phyloP scores from a whole-genome alignment of 2,113 vertebrate genomes.

The Orycteropus afer region DNA sequence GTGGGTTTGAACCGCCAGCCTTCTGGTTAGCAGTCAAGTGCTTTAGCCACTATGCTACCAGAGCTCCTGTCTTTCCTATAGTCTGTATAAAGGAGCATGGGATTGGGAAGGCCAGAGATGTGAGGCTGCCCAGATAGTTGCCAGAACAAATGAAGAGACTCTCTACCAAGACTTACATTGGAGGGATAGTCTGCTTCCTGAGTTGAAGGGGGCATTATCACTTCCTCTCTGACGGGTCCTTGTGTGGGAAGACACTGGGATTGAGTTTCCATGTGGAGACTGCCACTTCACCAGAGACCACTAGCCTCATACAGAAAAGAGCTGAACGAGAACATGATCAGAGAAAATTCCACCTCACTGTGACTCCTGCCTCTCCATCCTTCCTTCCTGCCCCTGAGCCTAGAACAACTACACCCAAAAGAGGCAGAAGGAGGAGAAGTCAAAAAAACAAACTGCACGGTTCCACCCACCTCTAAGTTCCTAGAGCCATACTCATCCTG shows the following conservation, averaged over 20 bases:
- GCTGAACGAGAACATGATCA: not conserved
- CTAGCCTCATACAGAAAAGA: not conserved
- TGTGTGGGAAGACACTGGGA: not conserved
- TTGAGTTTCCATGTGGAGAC: not conserved
- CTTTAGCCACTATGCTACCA: too few species aligned
- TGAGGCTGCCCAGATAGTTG: not conserved
- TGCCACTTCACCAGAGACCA: not conserved
- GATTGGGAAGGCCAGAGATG: not conserved
- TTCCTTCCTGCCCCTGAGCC: not conserved
- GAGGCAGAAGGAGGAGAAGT: not conserved
- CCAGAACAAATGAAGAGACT: not conserved
- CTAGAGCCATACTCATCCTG: not conserved
- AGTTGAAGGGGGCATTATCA: not conserved
- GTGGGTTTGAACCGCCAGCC: too few species aligned
- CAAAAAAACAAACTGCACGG: fast-evolving
- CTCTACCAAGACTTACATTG: not conserved
- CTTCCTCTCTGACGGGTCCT: not conserved
- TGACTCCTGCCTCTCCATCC: not conserved
- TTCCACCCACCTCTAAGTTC: not conserved
- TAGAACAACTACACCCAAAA: not conserved
- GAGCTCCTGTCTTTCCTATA: not conserved
- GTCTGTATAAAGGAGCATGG: not conserved
- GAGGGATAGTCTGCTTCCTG: not conserved
- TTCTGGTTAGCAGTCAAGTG: too few species aligned
- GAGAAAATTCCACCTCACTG: not conserved